Conservation (phyloP, 1,140 invertebrate species). For the Zophobas atratus region DNA sequence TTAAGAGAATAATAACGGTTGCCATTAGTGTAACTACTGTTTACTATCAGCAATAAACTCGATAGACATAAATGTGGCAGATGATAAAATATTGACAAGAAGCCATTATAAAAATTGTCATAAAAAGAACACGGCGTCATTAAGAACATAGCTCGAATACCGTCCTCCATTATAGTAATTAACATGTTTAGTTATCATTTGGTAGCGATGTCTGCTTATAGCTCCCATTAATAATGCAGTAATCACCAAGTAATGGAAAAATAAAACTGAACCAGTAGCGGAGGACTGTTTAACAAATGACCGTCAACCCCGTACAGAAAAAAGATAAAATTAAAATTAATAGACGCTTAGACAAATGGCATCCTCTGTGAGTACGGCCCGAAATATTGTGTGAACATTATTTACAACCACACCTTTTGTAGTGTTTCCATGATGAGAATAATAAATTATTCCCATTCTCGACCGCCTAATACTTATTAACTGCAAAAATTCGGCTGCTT, state of each 20-base stretch:
- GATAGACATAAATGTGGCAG: slow-evolving; percentile 5
- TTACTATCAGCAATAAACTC: neutral
- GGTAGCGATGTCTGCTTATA: slow-evolving; percentile 58
- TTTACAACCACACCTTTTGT: slow-evolving; percentile 64
- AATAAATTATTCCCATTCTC: slow-evolving; percentile 57
- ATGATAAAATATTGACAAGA: slow-evolving; percentile 28
- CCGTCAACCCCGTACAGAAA: slow-evolving; percentile 54
- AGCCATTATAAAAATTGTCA: slow-evolving; percentile 18
- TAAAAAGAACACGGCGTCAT: slow-evolving; percentile 44
- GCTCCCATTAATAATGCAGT: slow-evolving; percentile 60
- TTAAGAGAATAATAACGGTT: no score
- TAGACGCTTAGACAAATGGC: slow-evolving; percentile 64
- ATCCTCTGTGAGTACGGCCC: slow-evolving; percentile 60
- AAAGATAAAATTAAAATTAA: slow-evolving; percentile 65
- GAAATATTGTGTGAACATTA: slow-evolving; percentile 65
- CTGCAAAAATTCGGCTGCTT: slow-evolving; percentile 34
- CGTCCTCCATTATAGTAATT: slow-evolving; percentile 59
- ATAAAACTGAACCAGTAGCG: slow-evolving; percentile 55
- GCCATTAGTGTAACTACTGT: no score
- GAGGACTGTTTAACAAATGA: slow-evolving; percentile 53
- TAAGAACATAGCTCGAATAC: slow-evolving; percentile 40
- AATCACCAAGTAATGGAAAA: slow-evolving; percentile 59
- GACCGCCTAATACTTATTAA: slow-evolving; percentile 41
- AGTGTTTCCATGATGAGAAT: slow-evolving; percentile 61
- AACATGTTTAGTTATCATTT: slow-evolving; percentile 60